Percentiles rank a stretch among this genome's conserved stretches.
Conservation (phyloP, 2,797 vertebrate genomes). For the Mormyrops attenuatus region DNA sequence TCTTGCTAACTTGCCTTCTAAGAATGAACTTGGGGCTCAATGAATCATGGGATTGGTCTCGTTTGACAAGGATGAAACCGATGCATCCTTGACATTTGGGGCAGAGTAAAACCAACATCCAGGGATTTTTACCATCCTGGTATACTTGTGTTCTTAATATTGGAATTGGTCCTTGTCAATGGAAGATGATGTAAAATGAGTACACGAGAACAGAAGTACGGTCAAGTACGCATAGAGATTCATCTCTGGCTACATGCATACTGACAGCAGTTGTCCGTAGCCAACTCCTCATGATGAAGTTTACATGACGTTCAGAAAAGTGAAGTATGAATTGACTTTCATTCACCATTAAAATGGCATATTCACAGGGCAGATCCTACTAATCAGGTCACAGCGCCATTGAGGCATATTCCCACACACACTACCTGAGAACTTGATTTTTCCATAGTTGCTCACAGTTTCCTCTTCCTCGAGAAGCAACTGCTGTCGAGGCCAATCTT, state of each 20-base stretch:
- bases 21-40: too few species aligned
- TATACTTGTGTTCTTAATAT: too few species aligned
- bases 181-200: background rate
- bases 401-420: background rate
- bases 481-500: constrained; percentile 68
- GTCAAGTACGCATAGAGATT: background rate
- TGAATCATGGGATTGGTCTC: too few species aligned
- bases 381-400: background rate
- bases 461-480: constrained; percentile 62
- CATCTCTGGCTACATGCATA: background rate
- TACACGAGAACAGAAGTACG: background rate
- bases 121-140: too few species aligned
- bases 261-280: background rate
- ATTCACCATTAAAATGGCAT: background rate
- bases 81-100: too few species aligned
- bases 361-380: background rate
- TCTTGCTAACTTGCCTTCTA: too few species aligned
- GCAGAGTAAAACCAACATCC: too few species aligned
- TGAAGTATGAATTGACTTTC: background rate
- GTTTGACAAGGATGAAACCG: too few species aligned
- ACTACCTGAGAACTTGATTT: constrained; percentile 75
- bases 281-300: background rate
- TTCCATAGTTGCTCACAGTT: constrained; percentile 53
- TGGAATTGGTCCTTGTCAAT: too few species aligned
- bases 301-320: background rate